A percentile compares a stretch with the other conserved stretches of the same genome.
phyloP scores from a whole-genome alignment of 2,113 vertebrate species.

The Symphodus melops region DNA sequence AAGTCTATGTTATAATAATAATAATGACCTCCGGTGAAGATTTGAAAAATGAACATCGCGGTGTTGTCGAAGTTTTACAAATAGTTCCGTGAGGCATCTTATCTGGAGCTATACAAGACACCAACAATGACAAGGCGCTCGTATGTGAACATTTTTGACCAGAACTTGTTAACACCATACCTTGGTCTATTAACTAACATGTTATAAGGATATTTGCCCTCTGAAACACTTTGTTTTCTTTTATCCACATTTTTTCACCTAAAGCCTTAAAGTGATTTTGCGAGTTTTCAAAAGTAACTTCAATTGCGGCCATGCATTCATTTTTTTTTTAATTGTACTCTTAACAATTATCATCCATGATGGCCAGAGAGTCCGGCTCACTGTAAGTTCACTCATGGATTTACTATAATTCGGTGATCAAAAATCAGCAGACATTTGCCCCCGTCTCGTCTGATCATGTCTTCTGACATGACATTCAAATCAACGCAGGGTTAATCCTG shows the following conservation, averaged over 20 bases:
- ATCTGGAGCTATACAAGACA: too few relatives aligned
- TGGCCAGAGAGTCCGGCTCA: neutral
- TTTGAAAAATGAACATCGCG: too few relatives aligned
- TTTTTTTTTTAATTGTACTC: neutral
- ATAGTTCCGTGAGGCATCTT: too few relatives aligned
- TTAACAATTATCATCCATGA: neutral
- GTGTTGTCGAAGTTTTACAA: too few relatives aligned
- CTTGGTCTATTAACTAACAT: too few relatives aligned
- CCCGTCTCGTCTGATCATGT: slow-evolving; percentile 26
- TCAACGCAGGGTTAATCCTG: slow-evolving; percentile 69
- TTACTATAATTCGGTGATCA: slow-evolving; percentile 12
- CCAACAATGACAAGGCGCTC: too few relatives aligned
- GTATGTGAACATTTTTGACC: too few relatives aligned
- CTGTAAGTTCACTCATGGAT: neutral
- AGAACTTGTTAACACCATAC: too few relatives aligned
- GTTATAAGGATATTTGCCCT: too few relatives aligned
- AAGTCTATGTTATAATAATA: neutral
- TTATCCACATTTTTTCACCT: neutral
- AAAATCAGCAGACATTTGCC: slow-evolving; percentile 8
- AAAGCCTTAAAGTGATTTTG: neutral
- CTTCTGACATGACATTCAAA: slow-evolving; percentile 41
- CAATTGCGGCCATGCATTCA: neutral
- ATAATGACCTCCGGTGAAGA: too few relatives aligned
- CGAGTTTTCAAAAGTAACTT: neutral
- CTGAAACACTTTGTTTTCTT: neutral